A percentile compares a stretch with the other conserved stretches of the same genome.
These are phyloP conservation scores for Heliothis subflexa DNA, from an alignment of 1,140 invertebrate species.

Conservation along the genomic window DNA sequence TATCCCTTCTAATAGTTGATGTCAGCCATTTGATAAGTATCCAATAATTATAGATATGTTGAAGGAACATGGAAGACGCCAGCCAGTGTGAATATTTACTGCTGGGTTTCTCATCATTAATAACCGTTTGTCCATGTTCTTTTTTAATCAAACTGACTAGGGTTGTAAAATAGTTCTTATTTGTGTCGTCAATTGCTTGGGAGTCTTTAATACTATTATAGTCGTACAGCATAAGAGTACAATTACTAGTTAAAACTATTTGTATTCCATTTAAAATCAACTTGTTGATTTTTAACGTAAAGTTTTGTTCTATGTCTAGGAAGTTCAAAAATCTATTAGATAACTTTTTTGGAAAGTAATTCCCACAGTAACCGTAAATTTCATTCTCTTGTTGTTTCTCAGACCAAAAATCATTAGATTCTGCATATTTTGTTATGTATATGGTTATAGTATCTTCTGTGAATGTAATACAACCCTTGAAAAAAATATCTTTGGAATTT, in stretches of 20 bases:
- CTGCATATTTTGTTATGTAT: conserved; percentile 65
- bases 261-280: conserved; percentile 61
- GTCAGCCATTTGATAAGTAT: conserved; percentile 71
- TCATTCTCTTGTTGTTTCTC: conserved; percentile 49
- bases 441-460: conserved; percentile 54
- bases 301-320: conserved; percentile 52
- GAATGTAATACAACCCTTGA: conserved; percentile 63
- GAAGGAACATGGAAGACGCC: conserved; percentile 70
- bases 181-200: conserved; percentile 61
- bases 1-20: conserved; percentile 60
- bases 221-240: conserved; percentile 72
- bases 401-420: conserved; percentile 44
- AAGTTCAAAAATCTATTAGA: conserved; percentile 48
- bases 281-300: conserved; percentile 55
- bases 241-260: conserved; percentile 55
- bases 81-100: conserved; percentile 62
- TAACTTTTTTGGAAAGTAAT: conserved; percentile 47
- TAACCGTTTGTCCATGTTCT: conserved; percentile 50
- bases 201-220: conserved; percentile 68
- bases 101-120: conserved; percentile 42
- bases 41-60: conserved; percentile 73
- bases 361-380: conserved; percentile 60
- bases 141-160: conserved; percentile 65
- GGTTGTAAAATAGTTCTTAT: conserved; percentile 60
- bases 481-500: conserved; percentile 55